A percentile compares a stretch with the other conserved stretches of the same genome.
These are phyloP conservation scores for Agrotis clavis DNA, from an alignment of 2,888 invertebrate species.

Conservation along the genomic window DNA sequence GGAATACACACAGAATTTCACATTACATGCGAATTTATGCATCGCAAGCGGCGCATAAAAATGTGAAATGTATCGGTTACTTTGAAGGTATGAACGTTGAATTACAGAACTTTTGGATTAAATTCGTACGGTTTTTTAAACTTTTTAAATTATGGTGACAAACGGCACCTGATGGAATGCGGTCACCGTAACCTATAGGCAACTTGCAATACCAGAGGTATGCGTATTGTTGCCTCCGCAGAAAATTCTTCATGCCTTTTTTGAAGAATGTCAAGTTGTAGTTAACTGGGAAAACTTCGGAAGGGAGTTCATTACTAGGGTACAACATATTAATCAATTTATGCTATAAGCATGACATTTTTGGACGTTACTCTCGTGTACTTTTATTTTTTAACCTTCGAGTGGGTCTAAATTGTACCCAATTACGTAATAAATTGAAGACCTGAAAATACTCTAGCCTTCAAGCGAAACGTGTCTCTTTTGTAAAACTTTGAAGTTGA, in stretches of 20 bases:
- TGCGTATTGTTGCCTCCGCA: no score
- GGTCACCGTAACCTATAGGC: no score
- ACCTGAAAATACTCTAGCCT: neutral
- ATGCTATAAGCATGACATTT: neutral
- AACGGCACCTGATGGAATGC: no score
- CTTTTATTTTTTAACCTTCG: neutral
- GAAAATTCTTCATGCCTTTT: no score
- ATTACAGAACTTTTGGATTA: neutral
- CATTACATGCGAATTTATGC: constrained; percentile 28
- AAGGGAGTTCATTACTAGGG: neutral
- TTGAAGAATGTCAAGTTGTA: no score
- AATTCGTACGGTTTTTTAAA: neutral
- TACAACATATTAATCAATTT: constrained; percentile 5
- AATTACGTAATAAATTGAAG: neutral
- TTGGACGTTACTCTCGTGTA: neutral
- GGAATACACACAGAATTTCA: constrained; percentile 7
- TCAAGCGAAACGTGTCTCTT: constrained; percentile 23
- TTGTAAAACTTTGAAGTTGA: constrained; percentile 11
- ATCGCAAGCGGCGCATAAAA: constrained; percentile 21
- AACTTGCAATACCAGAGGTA: no score
- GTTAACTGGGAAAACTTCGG: no score
- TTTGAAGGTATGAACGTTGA: neutral
- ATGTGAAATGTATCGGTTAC: neutral
- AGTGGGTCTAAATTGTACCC: neutral
- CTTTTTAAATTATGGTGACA: no score